Base-by-base conservation (phyloP, 2,888 invertebrate genomes). In the Diploptera punctata region DNA sequence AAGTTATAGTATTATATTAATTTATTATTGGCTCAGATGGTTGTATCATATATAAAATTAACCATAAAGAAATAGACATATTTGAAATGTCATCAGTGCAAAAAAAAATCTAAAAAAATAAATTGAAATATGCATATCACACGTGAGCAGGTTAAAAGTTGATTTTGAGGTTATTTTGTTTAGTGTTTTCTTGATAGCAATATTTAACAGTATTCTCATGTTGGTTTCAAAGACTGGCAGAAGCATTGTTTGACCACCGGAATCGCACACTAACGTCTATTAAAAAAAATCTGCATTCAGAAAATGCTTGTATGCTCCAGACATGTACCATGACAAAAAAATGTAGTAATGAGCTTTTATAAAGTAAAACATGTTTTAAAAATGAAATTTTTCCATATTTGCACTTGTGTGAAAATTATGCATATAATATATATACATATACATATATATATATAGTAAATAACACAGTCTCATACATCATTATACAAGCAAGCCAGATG, bases 91-190 rank as follows among this genome's bases (percentile, higher is more conserved):
- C 57, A 29, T 31, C n/a, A n/a, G n/a, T 57, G 31, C 31, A 29
- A 57, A 57, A 26, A n/a, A n/a, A n/a, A n/a, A n/a, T n/a, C n/a
- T 26, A 26, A 54, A 26, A 57, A 13, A 54, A 54, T 10, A 57
- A 29, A 57, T 18, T 47, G 65, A 65, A 65, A 65, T 65, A 65
- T 65, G 65, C 65, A 65, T 65, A 65, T 65, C 65, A 65, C 44
- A 47, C 47, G 65, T 47, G 29, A 47, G 47, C 38, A 38, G 38
- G n/a, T 61, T 61, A 61, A 24, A 24, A 65, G 47, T 47, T 65
- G 9, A 38, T 26, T 65, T 44, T 26, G 44, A 47, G 47, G 13
- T 65, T 38, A 18, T 3, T 26, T 47, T 38, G 19, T 44, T 47
- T 65, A 65, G 47, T 47, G 65, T 65, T 65, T 65, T 44, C 65